A percentile compares a stretch with the other conserved stretches of the same genome.
Evolutionary conservation across 1,140 invertebrate species (phyloP).

Genomic region (Calephelis virginiensis): DNA sequence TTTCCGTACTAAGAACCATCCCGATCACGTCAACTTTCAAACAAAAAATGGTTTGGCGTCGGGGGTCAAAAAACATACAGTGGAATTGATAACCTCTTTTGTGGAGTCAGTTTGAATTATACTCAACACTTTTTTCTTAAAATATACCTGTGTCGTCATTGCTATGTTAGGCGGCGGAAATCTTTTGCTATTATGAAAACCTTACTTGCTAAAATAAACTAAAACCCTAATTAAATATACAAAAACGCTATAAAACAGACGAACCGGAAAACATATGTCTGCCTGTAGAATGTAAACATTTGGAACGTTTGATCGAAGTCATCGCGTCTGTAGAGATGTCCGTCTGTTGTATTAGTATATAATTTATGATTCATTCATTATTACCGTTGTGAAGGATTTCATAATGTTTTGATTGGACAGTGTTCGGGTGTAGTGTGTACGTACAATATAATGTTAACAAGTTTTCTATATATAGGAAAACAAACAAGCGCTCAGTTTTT

Average conservation of each 20-base stretch:
- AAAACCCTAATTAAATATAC: background rate
- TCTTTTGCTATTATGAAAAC: background rate
- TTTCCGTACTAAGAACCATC: too few species aligned
- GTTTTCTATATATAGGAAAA: too few species aligned
- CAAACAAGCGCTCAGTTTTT: background rate
- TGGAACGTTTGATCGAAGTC: conserved; percentile 7
- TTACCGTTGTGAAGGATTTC: background rate
- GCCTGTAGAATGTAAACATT: conserved; percentile 11
- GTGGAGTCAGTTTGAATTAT: too few species aligned
- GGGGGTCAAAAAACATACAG: too few species aligned
- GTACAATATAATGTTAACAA: too few species aligned
- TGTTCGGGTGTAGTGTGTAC: background rate
- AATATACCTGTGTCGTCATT: too few species aligned
- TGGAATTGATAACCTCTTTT: too few species aligned
- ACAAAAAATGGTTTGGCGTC: too few species aligned
- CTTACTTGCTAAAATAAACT: background rate
- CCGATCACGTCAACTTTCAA: too few species aligned
- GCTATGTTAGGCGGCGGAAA: too few species aligned
- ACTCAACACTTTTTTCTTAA: too few species aligned
- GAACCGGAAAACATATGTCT: conserved; percentile 21
- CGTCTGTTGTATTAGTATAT: conserved; percentile 10
- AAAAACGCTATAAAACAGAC: conserved; percentile 19
- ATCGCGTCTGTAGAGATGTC: conserved; percentile 1
- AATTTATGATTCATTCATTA: conserved; percentile 14
- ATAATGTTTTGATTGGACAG: conserved; percentile 8